phyloP scores from a whole-genome alignment of 2,797 vertebrate species.

The Helostoma temminkii region DNA sequence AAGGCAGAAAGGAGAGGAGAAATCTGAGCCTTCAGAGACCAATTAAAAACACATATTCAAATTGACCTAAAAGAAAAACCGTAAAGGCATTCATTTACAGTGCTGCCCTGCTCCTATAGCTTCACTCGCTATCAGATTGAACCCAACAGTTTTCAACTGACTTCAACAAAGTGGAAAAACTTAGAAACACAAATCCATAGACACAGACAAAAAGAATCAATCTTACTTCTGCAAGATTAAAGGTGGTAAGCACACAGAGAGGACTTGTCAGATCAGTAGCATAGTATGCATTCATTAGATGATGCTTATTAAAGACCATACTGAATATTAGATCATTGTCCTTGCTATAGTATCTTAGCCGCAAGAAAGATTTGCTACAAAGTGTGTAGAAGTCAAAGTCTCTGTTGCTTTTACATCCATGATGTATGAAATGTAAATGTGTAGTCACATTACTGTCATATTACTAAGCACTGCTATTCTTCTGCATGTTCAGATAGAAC shows the following conservation, averaged over 20 bases:
- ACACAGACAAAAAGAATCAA: background rate
- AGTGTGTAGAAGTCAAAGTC: slow-evolving; percentile 9
- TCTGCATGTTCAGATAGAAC: background rate
- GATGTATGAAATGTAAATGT: background rate
- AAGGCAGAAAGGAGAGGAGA: slow-evolving; percentile 40
- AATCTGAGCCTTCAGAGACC: slow-evolving; percentile 75
- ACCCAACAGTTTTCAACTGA: slow-evolving; percentile 51
- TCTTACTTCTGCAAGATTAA: slow-evolving; percentile 60
- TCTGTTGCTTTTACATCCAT: slow-evolving; percentile 1
- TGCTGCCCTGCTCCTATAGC: slow-evolving; percentile 27
- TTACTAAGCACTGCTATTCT: background rate
- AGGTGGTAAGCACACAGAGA: slow-evolving; percentile 38
- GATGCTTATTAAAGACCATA: slow-evolving; percentile 55
- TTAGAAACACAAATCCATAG: background rate
- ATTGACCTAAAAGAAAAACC: slow-evolving; percentile 70
- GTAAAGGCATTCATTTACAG: slow-evolving; percentile 47
- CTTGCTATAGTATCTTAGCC: slow-evolving; percentile 22
- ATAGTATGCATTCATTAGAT: slow-evolving; percentile 51
- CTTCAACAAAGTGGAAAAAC: slow-evolving; percentile 32
- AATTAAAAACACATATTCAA: slow-evolving; percentile 83
- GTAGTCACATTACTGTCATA: background rate
- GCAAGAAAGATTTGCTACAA: slow-evolving; percentile 29
- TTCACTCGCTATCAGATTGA: slow-evolving; percentile 28
- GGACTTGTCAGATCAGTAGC: slow-evolving; percentile 50
- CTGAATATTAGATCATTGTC: slow-evolving; percentile 62